Evolutionary conservation across 1,140 invertebrate species (phyloP).

Genomic region (Drosophila yakuba): DNA sequence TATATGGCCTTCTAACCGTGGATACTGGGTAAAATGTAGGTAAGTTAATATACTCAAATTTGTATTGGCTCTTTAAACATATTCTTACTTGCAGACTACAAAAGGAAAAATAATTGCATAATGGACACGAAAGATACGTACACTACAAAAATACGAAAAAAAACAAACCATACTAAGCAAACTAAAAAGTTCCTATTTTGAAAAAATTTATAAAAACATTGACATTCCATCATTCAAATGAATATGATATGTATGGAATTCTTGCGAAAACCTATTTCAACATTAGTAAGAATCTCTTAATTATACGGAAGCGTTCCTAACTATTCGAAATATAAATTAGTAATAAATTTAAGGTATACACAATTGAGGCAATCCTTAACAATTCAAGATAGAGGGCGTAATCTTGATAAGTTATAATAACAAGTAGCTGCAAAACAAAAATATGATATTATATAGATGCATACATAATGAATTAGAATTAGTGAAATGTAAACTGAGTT

Average conservation of each 20-base stretch:
- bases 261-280: constrained; percentile 33
- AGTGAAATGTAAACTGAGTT: constrained; percentile 78
- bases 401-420: constrained; percentile 1
- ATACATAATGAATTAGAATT: constrained; percentile 41
- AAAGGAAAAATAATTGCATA: not conserved
- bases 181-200: constrained; percentile 80
- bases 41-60: constrained; percentile 7
- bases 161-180: constrained; percentile 55
- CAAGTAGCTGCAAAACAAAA: constrained; percentile 29
- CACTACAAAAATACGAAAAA: constrained; percentile 13
- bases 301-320: constrained; percentile 75
- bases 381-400: constrained; percentile 3
- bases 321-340: constrained; percentile 72
- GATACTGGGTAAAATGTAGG: constrained; percentile 22
- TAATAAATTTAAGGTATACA: constrained; percentile 50
- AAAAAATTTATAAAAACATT: constrained; percentile 40
- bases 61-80: not conserved
- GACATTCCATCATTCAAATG: constrained; percentile 54
- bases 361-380: constrained; percentile 31
- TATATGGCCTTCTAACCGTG: constrained; percentile 13
- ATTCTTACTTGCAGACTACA: constrained; percentile 17
- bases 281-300: constrained; percentile 54
- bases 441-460: constrained; percentile 25
- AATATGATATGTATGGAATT: constrained; percentile 36
- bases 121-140: constrained; percentile 13